phyloP scores from a whole-genome alignment of 2,113 vertebrate species.

The Perca schrenkii region DNA sequence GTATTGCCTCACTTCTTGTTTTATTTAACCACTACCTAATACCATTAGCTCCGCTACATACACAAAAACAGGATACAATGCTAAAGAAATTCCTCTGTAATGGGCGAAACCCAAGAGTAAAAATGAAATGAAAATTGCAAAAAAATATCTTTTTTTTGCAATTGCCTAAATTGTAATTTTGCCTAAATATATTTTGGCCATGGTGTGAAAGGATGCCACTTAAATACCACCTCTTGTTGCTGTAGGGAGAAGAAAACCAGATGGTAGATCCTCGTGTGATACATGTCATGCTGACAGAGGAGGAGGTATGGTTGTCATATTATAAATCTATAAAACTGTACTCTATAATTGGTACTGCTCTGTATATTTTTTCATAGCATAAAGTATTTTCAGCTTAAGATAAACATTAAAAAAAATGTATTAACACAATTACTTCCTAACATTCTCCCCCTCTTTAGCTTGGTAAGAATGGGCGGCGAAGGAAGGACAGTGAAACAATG shows the following conservation, averaged over 20 bases:
- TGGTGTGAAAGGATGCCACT: not conserved
- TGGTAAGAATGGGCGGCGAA: constrained; percentile 89
- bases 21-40: not conserved
- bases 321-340: not conserved
- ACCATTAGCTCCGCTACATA: not conserved
- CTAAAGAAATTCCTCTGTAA: not conserved
- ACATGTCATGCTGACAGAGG: constrained; percentile 90
- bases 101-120: not conserved
- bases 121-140: not conserved
- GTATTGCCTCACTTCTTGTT: not conserved
- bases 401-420: not conserved
- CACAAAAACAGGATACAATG: not conserved
- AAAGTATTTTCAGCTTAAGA: not conserved
- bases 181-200: not conserved
- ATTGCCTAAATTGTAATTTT: too few relatives aligned
- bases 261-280: constrained; percentile 95
- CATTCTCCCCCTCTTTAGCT: constrained; percentile 39
- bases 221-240: constrained; percentile 3
- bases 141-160: not conserved
- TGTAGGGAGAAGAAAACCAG: constrained; percentile 91
- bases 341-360: not conserved
- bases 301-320: constrained; percentile 73
- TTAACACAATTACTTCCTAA: not conserved
- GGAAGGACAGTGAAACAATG: constrained; percentile 87
- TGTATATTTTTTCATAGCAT: not conserved